Base-by-base conservation (phyloP, 2,888 invertebrate species). In the Pristionchus japonicus region DNA sequence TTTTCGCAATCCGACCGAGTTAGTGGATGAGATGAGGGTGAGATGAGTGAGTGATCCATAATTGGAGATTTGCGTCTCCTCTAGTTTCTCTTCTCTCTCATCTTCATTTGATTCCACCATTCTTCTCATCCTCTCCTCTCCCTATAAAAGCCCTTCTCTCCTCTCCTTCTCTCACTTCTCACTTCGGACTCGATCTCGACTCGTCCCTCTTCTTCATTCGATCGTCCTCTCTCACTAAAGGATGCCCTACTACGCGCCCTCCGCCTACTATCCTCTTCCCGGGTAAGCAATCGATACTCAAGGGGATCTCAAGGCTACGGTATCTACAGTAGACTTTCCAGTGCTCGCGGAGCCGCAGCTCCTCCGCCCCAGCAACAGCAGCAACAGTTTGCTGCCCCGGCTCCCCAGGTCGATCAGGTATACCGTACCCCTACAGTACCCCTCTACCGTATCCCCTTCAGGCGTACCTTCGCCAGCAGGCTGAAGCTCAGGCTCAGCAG, bases 161-260 rank as follows among this genome's bases (percentile, higher is more conserved):
- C 17, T 6, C 43, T 47, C 9, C 6, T 47, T 47, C 20, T 27
- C 37, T 27, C 77, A 77, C 77, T 77, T 77, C 77, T 15, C 77
- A 43, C n/a, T 77, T 77, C 77, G 77, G 40, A 47, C 77, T 77
- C 77, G 77, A 77, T 37, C 77, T 77, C 27, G 43, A 77, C 77
- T 77, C 77, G 77, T 43, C 77, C 67, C 34, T 34, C 34, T 34
- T 67, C 34, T 67, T 67, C 67, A 17, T 17, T 67, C 31, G 57
- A 57, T 70, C 70, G 20, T 70, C 70, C 37, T 37, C 57, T 70
- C 37, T 70, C 70, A 37, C 37, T 70, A 20, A 34, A 70, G 70
- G 37, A 70, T 77, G 77, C 77, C 77, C 77, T 77, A 43, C 77
- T 77, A 77, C 77, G 77, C 77, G n/a, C 77, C 43, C 13, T 77